phyloP scores from a whole-genome alignment of 2,113 vertebrate genomes.

The Epinephelus moara region DNA sequence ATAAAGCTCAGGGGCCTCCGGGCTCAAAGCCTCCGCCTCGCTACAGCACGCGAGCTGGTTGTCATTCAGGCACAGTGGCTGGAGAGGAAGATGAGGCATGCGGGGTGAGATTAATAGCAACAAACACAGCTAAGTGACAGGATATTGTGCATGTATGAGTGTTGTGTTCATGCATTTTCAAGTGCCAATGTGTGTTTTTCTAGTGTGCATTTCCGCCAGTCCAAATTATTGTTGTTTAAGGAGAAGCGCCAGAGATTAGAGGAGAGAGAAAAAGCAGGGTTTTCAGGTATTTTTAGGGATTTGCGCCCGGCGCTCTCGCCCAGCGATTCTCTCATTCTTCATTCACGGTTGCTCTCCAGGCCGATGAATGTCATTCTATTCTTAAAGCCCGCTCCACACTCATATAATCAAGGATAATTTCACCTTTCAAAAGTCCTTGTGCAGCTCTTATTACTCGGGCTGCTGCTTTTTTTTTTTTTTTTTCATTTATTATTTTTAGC shows the following conservation, averaged over 20 bases:
- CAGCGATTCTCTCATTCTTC: conserved; percentile 46
- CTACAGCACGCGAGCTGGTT: conserved; percentile 28
- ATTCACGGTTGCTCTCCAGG: conserved; percentile 44
- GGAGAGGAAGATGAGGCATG: conserved; percentile 22
- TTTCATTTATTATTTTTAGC: conserved; percentile 16
- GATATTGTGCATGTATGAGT: conserved; percentile 27
- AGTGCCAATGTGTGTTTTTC: neutral
- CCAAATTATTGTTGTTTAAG: conserved; percentile 29
- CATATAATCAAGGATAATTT: conserved; percentile 65
- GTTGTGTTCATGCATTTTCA: conserved; percentile 14
- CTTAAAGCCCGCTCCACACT: conserved; percentile 50
- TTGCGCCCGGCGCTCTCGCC: neutral
- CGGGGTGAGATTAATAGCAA: conserved; percentile 37
- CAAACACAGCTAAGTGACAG: conserved; percentile 19
- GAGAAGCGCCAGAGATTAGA: conserved; percentile 41
- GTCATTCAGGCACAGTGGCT: conserved; percentile 40
- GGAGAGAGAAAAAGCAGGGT: conserved; percentile 21
- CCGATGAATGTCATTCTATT: conserved; percentile 51
- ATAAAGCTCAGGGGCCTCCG: conserved; percentile 51
- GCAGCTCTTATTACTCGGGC: conserved; percentile 40
- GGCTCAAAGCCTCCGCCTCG: conserved; percentile 35
- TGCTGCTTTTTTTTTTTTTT: conserved; percentile 4
- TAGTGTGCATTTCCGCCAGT: neutral
- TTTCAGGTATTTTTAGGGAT: conserved; percentile 60
- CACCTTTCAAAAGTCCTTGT: conserved; percentile 70